Evolutionary conservation across 2,888 invertebrate species (phyloP).

Genomic region (Oscheius sp.): DNA sequence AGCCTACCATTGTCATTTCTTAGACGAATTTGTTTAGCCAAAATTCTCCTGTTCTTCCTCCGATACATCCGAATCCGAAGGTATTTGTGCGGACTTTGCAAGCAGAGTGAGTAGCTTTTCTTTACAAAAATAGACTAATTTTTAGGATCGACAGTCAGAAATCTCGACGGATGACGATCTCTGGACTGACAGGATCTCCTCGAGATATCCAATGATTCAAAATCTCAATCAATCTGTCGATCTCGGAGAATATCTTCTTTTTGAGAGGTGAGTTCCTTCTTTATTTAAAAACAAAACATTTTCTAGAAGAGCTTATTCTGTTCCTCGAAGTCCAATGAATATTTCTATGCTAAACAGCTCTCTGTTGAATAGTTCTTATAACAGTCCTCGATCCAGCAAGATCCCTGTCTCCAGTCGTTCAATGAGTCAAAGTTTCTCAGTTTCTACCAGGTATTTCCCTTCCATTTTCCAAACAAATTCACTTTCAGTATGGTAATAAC

Average conservation of each 20-base stretch:
- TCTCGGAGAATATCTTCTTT: constrained; percentile 19
- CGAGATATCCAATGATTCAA: constrained; percentile 4
- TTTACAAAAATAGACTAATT: neutral
- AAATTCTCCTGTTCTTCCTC: constrained; percentile 32
- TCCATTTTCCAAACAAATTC: neutral
- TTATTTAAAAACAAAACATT: neutral
- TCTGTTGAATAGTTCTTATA: constrained; percentile 28
- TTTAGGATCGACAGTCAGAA: neutral
- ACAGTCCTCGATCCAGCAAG: constrained; percentile 28
- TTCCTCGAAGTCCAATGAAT: constrained; percentile 8
- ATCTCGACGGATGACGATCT: constrained; percentile 15
- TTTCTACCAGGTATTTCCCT: constrained; percentile 28
- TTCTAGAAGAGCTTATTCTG: constrained; percentile 13
- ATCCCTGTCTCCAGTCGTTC: constrained; percentile 36
- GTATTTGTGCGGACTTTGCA: constrained; percentile 37
- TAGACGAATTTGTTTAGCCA: neutral
- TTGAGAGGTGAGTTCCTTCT: neutral
- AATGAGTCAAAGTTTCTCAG: constrained; percentile 43
- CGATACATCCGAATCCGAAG: constrained; percentile 35
- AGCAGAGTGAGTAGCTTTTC: constrained; percentile 27
- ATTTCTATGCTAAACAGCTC: neutral
- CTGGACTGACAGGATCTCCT: constrained; percentile 11
- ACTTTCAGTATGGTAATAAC: neutral
- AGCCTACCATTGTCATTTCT: neutral
- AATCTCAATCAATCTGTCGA: constrained; percentile 27